phyloP scores from a whole-genome alignment of 2,888 invertebrate species.

The Rapana venosa region DNA sequence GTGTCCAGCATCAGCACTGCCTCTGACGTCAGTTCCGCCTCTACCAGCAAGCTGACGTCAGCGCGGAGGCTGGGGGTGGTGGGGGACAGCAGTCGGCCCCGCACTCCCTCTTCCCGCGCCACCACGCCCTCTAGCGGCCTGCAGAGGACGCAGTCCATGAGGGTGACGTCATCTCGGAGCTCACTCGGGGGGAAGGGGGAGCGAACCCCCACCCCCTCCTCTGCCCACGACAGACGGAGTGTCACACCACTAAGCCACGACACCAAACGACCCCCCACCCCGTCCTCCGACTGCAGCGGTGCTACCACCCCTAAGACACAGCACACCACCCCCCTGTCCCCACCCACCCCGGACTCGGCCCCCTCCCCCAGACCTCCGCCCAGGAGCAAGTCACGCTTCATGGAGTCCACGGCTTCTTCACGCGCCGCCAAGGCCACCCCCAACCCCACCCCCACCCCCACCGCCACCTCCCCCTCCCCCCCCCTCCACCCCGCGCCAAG shows the following conservation, averaged over 20 bases:
- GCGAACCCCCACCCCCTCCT: conserved; percentile 45
- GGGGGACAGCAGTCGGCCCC: conserved; percentile 36
- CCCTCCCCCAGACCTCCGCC: conserved; percentile 45
- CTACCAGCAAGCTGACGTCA: conserved; percentile 44
- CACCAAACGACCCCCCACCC: conserved; percentile 38
- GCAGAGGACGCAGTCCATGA: conserved; percentile 55
- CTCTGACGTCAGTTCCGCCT: conserved; percentile 53
- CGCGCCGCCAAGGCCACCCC: conserved; percentile 50
- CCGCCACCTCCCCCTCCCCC: conserved; percentile 36
- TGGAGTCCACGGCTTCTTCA: conserved; percentile 69
- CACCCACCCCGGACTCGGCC: conserved; percentile 56
- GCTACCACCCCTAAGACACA: conserved; percentile 61
- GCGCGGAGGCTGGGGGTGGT: conserved; percentile 46
- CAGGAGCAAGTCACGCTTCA: conserved; percentile 58
- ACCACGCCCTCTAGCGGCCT: conserved; percentile 46
- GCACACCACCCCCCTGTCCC: conserved; percentile 47
- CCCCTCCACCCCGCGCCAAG: conserved; percentile 43
- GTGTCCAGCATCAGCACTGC: conserved; percentile 54
- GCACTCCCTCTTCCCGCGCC: conserved; percentile 45
- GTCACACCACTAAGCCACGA: conserved; percentile 42
- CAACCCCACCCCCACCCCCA: conserved; percentile 7
- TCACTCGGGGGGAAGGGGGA: conserved; percentile 27
- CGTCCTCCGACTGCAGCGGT: conserved; percentile 45
- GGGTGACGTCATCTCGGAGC: conserved; percentile 48
- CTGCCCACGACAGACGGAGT: conserved; percentile 37